phyloP scores from a whole-genome alignment of 2,888 invertebrate genomes.

The Cephus runcator region DNA sequence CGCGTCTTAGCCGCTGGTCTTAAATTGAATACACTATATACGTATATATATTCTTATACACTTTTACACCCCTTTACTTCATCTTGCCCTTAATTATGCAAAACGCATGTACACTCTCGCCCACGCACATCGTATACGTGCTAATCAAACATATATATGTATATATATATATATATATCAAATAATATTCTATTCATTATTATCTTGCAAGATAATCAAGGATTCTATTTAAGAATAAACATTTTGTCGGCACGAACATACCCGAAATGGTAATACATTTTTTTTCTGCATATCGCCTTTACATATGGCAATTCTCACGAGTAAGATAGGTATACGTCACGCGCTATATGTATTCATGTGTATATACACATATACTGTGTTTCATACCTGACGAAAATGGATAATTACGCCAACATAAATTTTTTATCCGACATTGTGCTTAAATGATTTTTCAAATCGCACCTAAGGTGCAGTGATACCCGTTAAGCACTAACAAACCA shows the following conservation, averaged over 20 bases:
- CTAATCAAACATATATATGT: not conserved
- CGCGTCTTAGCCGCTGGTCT: slow-evolving; percentile 52
- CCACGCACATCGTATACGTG: not conserved
- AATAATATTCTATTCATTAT: not conserved
- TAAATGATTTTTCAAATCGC: slow-evolving; percentile 1
- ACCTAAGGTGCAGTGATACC: not conserved
- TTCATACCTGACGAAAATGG: not conserved
- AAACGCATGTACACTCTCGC: not conserved
- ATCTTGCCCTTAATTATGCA: not conserved
- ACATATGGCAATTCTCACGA: not conserved
- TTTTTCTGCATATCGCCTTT: not conserved
- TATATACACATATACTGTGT: not conserved
- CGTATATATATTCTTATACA: not conserved
- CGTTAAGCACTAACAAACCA: slow-evolving; percentile 25
- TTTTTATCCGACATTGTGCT: slow-evolving; percentile 13
- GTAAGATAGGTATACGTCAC: not conserved
- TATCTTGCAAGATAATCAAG: not conserved
- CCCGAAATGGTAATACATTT: not conserved
- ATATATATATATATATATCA: not conserved
- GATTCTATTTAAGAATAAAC: not conserved
- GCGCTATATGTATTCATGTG: not conserved
- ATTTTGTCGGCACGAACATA: not conserved
- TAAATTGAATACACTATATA: slow-evolving; percentile 48
- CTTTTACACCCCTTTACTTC: not conserved
- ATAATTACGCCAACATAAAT: not conserved